Conservation (phyloP, 2,113 vertebrate species). For the Tenebrosternarchus preto region DNA sequence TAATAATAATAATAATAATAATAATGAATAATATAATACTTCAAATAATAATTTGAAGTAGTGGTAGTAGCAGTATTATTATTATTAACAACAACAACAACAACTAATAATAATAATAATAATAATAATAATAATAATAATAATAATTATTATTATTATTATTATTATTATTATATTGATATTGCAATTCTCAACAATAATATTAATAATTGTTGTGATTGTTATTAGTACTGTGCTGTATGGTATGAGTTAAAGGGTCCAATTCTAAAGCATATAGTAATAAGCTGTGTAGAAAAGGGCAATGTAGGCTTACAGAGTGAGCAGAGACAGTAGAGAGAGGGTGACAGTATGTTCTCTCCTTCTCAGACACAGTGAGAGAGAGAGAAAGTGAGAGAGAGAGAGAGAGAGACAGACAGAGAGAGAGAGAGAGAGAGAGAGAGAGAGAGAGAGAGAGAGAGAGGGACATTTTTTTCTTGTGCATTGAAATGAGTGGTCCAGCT, state of each 20-base stretch:
- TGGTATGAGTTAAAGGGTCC: conserved; percentile 13
- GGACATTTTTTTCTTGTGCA: conserved; percentile 66
- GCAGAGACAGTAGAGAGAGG: conserved; percentile 66
- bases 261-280: conserved; percentile 16
- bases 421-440: conserved; percentile 45
- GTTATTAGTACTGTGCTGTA: background rate
- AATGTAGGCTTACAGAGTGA: conserved; percentile 67
- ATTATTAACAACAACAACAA: background rate
- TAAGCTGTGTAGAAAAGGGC: conserved; percentile 63
- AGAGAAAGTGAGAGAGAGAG: conserved; percentile 42
- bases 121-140: background rate
- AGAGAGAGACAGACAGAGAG: background rate
- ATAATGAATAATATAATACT: background rate
- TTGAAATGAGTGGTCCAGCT: conserved; percentile 81
- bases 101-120: too few species aligned
- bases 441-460: too few species aligned
- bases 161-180: background rate
- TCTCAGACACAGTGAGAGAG: conserved; percentile 55
- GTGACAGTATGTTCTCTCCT: conserved; percentile 66
- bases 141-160: background rate
- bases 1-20: background rate
- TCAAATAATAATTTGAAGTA: background rate
- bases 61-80: too few species aligned
- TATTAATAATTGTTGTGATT: background rate
- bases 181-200: background rate